Evolutionary conservation across 2,888 invertebrate genomes (phyloP).

Genomic region (Morpho deidamia): DNA sequence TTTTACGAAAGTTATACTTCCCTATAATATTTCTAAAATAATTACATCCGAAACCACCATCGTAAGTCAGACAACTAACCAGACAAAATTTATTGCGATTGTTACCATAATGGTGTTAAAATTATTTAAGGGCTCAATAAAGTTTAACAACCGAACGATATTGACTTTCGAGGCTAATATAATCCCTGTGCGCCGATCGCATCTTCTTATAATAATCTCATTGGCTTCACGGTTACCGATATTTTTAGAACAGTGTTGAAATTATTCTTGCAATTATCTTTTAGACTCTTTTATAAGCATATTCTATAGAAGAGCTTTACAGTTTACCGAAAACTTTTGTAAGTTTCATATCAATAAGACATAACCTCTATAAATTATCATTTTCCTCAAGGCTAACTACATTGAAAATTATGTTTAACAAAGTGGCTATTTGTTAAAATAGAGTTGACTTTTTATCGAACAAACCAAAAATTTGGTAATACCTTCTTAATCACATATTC

Average conservation of each 20-base stretch:
- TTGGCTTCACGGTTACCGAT: conserved; percentile 48
- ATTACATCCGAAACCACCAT: background rate
- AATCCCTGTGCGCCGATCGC: conserved; percentile 47
- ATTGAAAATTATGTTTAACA: no score
- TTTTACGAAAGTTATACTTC: no score
- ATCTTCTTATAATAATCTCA: conserved; percentile 50
- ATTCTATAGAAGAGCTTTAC: no score
- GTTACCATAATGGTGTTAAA: conserved; percentile 61
- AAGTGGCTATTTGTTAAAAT: no score
- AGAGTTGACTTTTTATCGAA: no score
- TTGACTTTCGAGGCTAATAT: conserved; percentile 60
- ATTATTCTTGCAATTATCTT: conserved; percentile 25
- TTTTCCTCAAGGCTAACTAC: no score
- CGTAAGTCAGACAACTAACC: conserved; percentile 11
- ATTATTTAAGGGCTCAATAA: conserved; percentile 65
- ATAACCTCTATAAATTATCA: no score
- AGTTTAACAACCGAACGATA: conserved; percentile 59
- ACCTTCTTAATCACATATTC: no score
- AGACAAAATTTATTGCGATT: conserved; percentile 34
- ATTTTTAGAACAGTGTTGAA: conserved; percentile 36
- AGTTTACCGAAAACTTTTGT: no score
- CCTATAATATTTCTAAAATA: background rate
- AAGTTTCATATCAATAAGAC: no score
- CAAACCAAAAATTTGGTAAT: no score
- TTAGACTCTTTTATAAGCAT: conserved; percentile 5